Evolutionary conservation across 2,797 vertebrate genomes (phyloP), one percentile per base, ranked within the genome.

Genomic region (Amniataba percoides): DNA sequence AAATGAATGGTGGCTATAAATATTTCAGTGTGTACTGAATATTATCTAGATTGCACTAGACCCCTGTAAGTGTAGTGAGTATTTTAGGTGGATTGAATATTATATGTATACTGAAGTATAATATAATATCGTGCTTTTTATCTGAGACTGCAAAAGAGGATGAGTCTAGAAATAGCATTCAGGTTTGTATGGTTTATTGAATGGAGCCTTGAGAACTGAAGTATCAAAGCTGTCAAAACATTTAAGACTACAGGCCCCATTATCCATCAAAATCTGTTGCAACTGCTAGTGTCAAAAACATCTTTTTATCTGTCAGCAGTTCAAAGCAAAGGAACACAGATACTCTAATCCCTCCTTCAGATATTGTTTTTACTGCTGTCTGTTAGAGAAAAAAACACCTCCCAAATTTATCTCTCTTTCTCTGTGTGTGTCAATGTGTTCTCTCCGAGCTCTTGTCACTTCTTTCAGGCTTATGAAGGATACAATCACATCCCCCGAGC

Each of bases 311-410:
- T 80, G 56, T 83, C 78, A 81, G 74, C 58, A 55, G 65, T 84
- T 88, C 70, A 80, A 85, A 86, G 78, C 68, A 69, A 34, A 81
- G 19, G 43, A 83, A 77, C 53, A 77, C 77, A 82, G 52, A 80
- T 80, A 45, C 75, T 88, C 61, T 88, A 83, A 89, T 89, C 77
- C 83, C 31, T 82, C 42, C 70, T 72, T 87, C 68, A 88, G 73
- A 89, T 82, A 71, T 87, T 88, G 82, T 88, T 81, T 85, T 81
- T 74, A 64, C 62, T 23, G 36, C 75, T 51, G 76, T 85, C 73
- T 81, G 60, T 82, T 45, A 7, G 39, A 77, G 27, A 31, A 31
- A 72, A 74, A 71, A 79, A 63, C 40, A 74, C 65, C 61, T 86
- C 69, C 58, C 58, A 71, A 83, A 88, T 83, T 76, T 12, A 80